Evolutionary conservation across 1,140 invertebrate species (phyloP), one percentile per base, ranked within the genome.

Genomic region (Macrotrachela quadricornifera): DNA sequence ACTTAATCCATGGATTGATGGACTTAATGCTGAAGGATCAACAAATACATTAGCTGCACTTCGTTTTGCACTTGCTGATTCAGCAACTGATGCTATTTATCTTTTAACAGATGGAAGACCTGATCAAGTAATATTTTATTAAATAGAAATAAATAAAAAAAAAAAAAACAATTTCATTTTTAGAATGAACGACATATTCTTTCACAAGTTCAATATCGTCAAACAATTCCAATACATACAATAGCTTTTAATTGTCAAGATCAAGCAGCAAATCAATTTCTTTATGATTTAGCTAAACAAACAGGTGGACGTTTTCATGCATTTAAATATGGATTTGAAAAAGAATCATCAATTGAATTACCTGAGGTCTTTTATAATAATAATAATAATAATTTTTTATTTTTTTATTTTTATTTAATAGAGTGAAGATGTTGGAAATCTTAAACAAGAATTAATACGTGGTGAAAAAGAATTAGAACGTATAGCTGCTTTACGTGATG

Each of bases 181-280:
- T 8, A 69, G 64, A 66, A 65, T 46, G 63, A 65, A n/a, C 65
- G 64, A 52, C 62, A 66, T 11, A 66, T 71, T 51, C 59, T 70
- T 18, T 64, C 67, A 37, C 68, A 70, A 56, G 63, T 69, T 18
- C 61, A 64, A 49, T 60, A 68, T 57, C 61, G 67, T 50, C 61
- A 63, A 41, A 55, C 57, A 45, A 59, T 71, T 30, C 68, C 69
- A 4, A 46, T 55, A 36, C 68, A 71, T 56, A 63, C 68, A 1
- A 69, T 71, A 38, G 65, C 67, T 10, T 71, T 71, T 57, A 71
- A 71, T 62, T 69, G 67, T 57, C 61, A 64, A 50, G 68, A 71
- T 54, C 58, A 49, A n/a, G 65, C 68, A 46, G 69, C 68, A 14
- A 71, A 70, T 52, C 57, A 63, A 44, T 71, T 71, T 57, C 57